A percentile compares a stretch with the other conserved stretches of the same genome.
Evolutionary conservation across 2,113 vertebrate species (phyloP).

Genomic region (Lampris megalopsis): DNA sequence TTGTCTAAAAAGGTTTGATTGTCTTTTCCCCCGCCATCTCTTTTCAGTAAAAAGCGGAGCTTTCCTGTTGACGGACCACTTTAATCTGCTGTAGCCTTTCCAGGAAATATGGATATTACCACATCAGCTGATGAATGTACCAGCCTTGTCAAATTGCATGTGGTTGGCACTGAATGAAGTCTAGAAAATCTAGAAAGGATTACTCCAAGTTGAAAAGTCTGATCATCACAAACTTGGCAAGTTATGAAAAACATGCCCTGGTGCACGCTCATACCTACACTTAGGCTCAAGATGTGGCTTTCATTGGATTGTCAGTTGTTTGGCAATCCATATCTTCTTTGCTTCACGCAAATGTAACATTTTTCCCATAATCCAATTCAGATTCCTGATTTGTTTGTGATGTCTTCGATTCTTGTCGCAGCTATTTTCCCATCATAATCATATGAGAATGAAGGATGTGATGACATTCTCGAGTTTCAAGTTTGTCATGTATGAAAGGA

Average conservation of each 20-base stretch:
- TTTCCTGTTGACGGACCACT: background rate
- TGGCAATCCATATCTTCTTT: background rate
- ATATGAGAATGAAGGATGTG: background rate
- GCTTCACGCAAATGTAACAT: background rate
- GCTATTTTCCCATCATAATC: background rate
- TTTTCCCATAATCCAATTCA: background rate
- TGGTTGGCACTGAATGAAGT: background rate
- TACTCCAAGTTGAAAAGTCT: background rate
- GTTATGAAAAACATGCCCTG: background rate
- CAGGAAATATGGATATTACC: slow-evolving; percentile 7
- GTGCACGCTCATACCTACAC: too few relatives aligned
- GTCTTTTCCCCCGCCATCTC: background rate
- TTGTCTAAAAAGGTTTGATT: background rate
- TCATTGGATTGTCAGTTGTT: background rate
- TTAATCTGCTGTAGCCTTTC: background rate
- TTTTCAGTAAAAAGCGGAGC: background rate
- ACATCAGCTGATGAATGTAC: slow-evolving; percentile 1
- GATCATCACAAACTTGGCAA: background rate
- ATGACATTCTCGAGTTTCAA: too few relatives aligned
- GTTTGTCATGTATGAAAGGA: too few relatives aligned
- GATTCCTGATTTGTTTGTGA: background rate
- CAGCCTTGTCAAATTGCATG: rapidly evolving
- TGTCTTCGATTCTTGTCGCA: background rate
- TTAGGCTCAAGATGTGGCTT: rapidly evolving
- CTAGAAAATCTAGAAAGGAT: too few relatives aligned